A percentile compares a stretch with the other conserved stretches of the same genome.
Evolutionary conservation across 2,113 vertebrate genomes (phyloP).

Genomic region (Cathartes aura): DNA sequence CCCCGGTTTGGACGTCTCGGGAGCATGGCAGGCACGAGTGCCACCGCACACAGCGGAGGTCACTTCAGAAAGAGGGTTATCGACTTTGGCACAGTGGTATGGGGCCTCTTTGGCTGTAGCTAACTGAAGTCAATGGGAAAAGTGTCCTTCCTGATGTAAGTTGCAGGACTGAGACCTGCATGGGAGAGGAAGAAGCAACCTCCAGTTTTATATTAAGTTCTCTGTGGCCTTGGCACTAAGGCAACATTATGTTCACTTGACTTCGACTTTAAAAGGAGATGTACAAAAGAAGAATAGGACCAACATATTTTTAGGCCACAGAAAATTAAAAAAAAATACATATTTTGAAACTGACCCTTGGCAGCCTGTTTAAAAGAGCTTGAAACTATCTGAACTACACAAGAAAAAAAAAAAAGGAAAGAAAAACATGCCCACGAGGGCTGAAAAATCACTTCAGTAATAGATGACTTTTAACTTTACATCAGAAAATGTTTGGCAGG

Average conservation of each 20-base stretch:
- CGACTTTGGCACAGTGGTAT: accelerated
- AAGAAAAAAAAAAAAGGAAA: not conserved
- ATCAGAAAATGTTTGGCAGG: conserved; percentile 69
- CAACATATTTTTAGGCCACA: not conserved
- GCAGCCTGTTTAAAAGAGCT: conserved; percentile 43
- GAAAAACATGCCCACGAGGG: conserved; percentile 40
- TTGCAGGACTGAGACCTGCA: not conserved
- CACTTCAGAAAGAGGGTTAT: not conserved
- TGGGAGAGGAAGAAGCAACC: not conserved
- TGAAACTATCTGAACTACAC: conserved; percentile 57
- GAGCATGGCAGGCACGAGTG: not conserved
- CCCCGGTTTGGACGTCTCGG: accelerated
- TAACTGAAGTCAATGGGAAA: not conserved
- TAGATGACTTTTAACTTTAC: conserved; percentile 65
- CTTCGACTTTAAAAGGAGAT: not conserved
- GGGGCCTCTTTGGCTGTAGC: not conserved
- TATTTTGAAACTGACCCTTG: conserved; percentile 33
- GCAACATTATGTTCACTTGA: not conserved
- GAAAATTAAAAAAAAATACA: not conserved
- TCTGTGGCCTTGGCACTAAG: not conserved
- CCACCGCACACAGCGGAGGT: accelerated
- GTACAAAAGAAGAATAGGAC: not conserved
- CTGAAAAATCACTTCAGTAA: conserved; percentile 64
- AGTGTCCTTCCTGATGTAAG: not conserved
- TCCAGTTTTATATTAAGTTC: not conserved